Evolutionary conservation across 2,888 invertebrate genomes (phyloP).

Genomic region (Diarsia rubi): DNA sequence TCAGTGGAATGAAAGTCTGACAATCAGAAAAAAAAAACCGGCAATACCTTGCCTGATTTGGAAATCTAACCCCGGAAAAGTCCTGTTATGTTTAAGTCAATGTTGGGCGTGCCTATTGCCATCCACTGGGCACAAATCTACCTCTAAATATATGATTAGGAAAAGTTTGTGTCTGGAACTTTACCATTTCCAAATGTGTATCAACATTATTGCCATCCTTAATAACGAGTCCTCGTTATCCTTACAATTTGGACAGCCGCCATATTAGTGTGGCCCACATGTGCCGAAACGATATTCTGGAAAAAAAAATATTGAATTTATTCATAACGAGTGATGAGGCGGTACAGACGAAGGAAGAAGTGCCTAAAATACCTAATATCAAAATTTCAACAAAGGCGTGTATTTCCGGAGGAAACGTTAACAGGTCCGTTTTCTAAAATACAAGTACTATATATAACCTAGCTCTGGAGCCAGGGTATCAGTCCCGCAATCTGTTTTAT

Average conservation of each 20-base stretch:
- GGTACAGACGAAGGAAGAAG: conserved; percentile 30
- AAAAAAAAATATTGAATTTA: conserved; percentile 56
- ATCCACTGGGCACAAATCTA: no score
- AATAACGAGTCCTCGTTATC: conserved; percentile 27
- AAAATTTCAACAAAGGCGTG: neutral
- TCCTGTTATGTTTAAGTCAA: no score
- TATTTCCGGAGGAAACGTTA: no score
- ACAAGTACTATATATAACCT: no score
- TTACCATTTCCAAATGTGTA: accelerated
- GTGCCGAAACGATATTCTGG: conserved; percentile 23
- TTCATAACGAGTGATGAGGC: conserved; percentile 38
- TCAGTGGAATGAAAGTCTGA: no score
- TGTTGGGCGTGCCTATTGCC: no score
- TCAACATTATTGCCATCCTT: conserved; percentile 13
- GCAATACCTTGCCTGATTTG: no score
- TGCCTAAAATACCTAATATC: neutral
- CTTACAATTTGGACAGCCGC: conserved; percentile 29
- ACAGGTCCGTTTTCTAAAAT: no score
- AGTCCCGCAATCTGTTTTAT: no score
- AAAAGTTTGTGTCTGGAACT: neutral
- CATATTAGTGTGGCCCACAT: conserved; percentile 42
- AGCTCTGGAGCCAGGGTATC: no score
- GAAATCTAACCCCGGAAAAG: no score
- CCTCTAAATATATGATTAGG: neutral
- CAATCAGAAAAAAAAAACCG: no score